Evolutionary conservation across 2,888 invertebrate genomes (phyloP), one percentile per base, ranked within the genome.

Genomic region (Noctua janthe): DNA sequence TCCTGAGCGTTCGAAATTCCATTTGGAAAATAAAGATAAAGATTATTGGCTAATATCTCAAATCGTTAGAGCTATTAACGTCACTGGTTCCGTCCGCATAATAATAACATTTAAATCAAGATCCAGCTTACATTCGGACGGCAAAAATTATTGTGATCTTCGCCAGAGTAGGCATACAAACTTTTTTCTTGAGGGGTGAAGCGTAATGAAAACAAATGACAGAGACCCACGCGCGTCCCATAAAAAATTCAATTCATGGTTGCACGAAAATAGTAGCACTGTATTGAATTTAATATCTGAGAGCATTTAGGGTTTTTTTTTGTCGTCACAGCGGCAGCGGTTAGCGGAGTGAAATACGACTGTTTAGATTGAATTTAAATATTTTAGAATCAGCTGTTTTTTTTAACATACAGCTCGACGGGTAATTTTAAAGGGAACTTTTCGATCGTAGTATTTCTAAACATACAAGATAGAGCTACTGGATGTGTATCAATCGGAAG

Each of bases 201-300:
- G 76, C 77, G 85, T 96, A 96, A 96, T 96, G 96, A 96, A 97
- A 96, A 97, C 95, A 96, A 96, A 97, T 94, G 96, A 95, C 96
- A 95, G 86, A 81, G 87, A 80, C 90, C 93, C 94, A 94, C 95
- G 94, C 94, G 95, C 90, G 93, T 91, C 92, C 89, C 94, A 94
- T 97, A 96, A 96, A 96, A 96, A 94, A 95, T 92, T 93, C 92
- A 95, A 95, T 95, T 96, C 94, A 96, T 93, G 94, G 92, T 84
- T 92, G 92, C 82, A 92, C 95, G 85, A 91, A 94, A 96, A 96
- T 96, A 96, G 95, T 92, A 91, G 87, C 87, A 78, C 88, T 76
- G 91, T 89, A 92, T 93, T 92, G 91, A 93, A 93, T 94, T 94
- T 93, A 93, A 94, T 94, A 94, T 93, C 90, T 90, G 88, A 87